A percentile compares a stretch with the other conserved stretches of the same genome.
phyloP scores from a whole-genome alignment of 2,888 invertebrate genomes.

The Masnerella sp. region DNA sequence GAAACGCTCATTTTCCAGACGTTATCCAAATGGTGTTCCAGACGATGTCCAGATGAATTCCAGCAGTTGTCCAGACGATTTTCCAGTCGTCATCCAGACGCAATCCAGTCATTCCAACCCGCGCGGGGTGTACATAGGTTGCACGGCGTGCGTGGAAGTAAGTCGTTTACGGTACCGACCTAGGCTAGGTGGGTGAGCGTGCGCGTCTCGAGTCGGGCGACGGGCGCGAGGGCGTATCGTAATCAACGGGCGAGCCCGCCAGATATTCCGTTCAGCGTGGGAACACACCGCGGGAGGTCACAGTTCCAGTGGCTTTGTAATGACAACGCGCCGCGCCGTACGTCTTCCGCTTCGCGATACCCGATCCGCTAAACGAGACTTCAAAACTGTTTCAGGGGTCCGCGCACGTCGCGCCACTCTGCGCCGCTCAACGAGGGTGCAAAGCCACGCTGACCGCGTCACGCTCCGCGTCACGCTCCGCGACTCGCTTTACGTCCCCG shows the following conservation, averaged over 20 bases:
- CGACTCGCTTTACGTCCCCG: too few species aligned
- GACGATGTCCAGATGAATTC: too few species aligned
- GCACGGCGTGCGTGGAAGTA: constrained; percentile 66
- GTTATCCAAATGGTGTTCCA: too few species aligned
- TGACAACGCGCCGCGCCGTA: constrained; percentile 57
- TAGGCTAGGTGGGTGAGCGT: constrained; percentile 68
- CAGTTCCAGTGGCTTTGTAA: constrained; percentile 62
- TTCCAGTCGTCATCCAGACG: too few species aligned
- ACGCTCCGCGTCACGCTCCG: too few species aligned
- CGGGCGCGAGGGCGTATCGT: constrained; percentile 71
- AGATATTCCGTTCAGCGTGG: constrained; percentile 73
- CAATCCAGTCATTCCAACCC: too few species aligned
- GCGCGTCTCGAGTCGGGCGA: constrained; percentile 57
- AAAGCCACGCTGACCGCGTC: too few species aligned
- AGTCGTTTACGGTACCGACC: constrained; percentile 73
- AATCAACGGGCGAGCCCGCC: constrained; percentile 69
- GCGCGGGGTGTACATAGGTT: constrained; percentile 50
- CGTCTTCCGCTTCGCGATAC: constrained; percentile 42
- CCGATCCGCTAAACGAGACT: constrained; percentile 35
- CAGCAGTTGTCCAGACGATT: too few species aligned
- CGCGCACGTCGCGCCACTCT: too few species aligned
- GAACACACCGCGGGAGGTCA: constrained; percentile 73
- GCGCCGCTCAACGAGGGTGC: too few species aligned
- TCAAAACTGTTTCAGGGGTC: too few species aligned
- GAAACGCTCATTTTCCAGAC: too few species aligned